Evolutionary conservation across 2,797 vertebrate species (phyloP), one percentile per base, ranked within the genome.

Genomic region (Periparus ater): DNA sequence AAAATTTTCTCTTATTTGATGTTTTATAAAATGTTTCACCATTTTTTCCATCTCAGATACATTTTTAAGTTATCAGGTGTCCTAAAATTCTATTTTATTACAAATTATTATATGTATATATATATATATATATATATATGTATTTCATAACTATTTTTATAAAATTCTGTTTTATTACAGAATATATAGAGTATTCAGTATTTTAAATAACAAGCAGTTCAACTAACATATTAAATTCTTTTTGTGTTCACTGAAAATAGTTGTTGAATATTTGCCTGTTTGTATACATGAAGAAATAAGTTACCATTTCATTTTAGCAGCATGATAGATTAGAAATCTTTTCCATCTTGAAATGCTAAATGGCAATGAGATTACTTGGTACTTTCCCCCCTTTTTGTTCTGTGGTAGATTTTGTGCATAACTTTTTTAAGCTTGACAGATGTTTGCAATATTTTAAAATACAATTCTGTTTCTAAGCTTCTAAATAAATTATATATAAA

Each of bases 271-370:
- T 88, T 77, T 89, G 38, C 45, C 29, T 87, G 38, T 73, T 62
- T 15, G 7, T 86, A 40, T 45, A 90, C 30, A 36, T 51, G 42
- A 83, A 86, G 57, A 93, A 93, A 78, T 86, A 93, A 50, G 18
- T 48, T 88, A 80, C 34, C 19, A 40, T 93, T 94, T 89, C 21
- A 45, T 93, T 94, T 96, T 57, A 97, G 27, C 58, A 94, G 57
- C 70, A 91, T 70, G 75, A 91, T 77, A 48, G 54, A 93, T 91
- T 94, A 85, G 76, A 95, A 96, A 61, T 94, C 13, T 88, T 95
- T 94, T 57, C 32, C 17, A 40, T 92, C 50, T 83, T 93, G 65
- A 95, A 97, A 85, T 88, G 75, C 36, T 96, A 96, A 97, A 91
- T 79, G 95, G 15, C 38, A 95, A 32, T 70, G 58, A 82, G 70